These are phyloP conservation scores for Poicephalus gulielmi DNA, from an alignment of 2,113 vertebrate species.

Conservation along the genomic window DNA sequence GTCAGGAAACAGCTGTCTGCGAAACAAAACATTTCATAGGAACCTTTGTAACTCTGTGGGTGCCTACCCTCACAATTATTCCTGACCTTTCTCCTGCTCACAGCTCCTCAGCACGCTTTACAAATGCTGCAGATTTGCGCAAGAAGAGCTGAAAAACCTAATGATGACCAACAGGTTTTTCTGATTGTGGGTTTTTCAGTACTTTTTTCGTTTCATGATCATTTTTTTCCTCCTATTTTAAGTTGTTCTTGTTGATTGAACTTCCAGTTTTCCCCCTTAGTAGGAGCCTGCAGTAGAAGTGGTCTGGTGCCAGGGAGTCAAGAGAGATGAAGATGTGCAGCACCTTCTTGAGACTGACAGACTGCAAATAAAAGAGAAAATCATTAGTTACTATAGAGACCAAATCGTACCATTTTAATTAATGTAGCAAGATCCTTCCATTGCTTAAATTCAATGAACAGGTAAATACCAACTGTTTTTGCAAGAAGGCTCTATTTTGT, in stretches of 20 bases:
- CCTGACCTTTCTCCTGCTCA: not conserved
- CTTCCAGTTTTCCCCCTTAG: not conserved
- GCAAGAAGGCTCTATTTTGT: not conserved
- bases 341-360: not conserved
- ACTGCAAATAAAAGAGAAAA: not conserved
- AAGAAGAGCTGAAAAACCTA: not conserved
- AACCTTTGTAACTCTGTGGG: not conserved
- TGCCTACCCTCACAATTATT: not conserved
- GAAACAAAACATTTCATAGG: not conserved
- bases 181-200: not conserved
- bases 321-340: not conserved
- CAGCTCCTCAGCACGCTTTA: not conserved
- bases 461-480: not conserved
- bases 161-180: not conserved
- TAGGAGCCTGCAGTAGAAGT: not conserved
- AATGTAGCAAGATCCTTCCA: not conserved
- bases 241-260: not conserved
- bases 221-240: not conserved
- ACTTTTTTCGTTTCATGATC: not conserved
- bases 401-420: not conserved
- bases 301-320: not conserved
- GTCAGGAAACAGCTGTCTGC: conserved; percentile 1
- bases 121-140: not conserved
- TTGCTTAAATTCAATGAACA: not conserved
- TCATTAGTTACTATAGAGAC: not conserved